Evolutionary conservation across 2,888 invertebrate genomes (phyloP).

Genomic region (Limnephilus lunatus): DNA sequence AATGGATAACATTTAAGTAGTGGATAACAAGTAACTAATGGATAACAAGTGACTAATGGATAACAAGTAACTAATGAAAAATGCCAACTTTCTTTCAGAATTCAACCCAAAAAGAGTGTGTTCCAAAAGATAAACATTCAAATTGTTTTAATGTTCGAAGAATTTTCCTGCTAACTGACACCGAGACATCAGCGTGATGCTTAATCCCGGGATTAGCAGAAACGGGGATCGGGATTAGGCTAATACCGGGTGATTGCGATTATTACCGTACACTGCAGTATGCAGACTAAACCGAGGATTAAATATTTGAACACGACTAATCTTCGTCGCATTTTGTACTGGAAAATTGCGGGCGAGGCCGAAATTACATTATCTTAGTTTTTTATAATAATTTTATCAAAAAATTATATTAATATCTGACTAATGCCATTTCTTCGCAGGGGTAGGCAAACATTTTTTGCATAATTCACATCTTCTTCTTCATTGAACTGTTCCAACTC

Average conservation of each 20-base stretch:
- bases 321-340: not conserved
- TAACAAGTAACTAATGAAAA: not conserved
- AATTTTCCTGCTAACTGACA: conserved; percentile 62
- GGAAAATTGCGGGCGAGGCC: not conserved
- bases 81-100: not conserved
- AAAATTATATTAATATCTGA: not conserved
- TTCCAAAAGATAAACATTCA: conserved; percentile 22
- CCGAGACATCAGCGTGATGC: conserved; percentile 54
- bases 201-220: conserved; percentile 44
- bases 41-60: too few species aligned
- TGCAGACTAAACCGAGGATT: conserved; percentile 47
- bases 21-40: too few species aligned
- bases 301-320: conserved; percentile 25
- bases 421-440: not conserved
- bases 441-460: not conserved
- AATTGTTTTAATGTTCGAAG: conserved; percentile 56
- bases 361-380: not conserved
- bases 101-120: not conserved
- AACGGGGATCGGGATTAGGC: conserved; percentile 53
- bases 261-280: conserved; percentile 23
- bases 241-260: conserved; percentile 31
- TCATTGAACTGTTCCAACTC: too few species aligned
- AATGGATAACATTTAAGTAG: too few species aligned
- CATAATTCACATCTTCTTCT: not conserved
- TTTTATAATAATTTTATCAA: not conserved